These are phyloP conservation scores for Larimichthys polyactis DNA, from an alignment of 2,113 vertebrate species.

Conservation along the genomic window DNA sequence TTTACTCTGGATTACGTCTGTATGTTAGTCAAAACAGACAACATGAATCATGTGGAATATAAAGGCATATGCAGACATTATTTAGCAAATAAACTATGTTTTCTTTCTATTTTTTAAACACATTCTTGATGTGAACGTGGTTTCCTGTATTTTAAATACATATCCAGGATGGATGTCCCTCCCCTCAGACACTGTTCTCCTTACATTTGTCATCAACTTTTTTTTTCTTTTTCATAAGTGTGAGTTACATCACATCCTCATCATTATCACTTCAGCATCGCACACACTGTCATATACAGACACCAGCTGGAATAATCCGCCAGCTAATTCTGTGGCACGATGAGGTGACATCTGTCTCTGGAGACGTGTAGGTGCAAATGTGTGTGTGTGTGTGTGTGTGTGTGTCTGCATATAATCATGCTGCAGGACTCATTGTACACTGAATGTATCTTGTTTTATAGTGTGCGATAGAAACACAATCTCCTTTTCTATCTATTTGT, in stretches of 20 bases:
- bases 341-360: conserved; percentile 21
- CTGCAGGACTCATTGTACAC: conserved; percentile 11
- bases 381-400: conserved; percentile 6
- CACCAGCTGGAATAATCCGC: conserved; percentile 9
- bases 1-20: too few species aligned
- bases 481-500: not conserved
- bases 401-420: not conserved
- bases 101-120: not conserved
- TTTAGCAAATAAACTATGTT: not conserved
- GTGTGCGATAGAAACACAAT: not conserved
- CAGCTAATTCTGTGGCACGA: not conserved
- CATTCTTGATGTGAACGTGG: not conserved
- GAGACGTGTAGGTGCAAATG: not conserved
- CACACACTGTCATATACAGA: not conserved
- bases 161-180: not conserved
- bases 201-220: not conserved
- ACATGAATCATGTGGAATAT: not conserved
- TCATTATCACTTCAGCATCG: not conserved
- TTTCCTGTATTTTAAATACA: conserved; percentile 4
- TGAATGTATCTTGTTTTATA: not conserved
- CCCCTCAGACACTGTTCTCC: not conserved
- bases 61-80: not conserved
- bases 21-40: not conserved
- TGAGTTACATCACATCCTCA: conserved; percentile 40
- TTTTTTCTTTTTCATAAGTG: not conserved